Evolutionary conservation across 1,140 invertebrate genomes (phyloP).

Genomic region (Zaprionus vittiger): DNA sequence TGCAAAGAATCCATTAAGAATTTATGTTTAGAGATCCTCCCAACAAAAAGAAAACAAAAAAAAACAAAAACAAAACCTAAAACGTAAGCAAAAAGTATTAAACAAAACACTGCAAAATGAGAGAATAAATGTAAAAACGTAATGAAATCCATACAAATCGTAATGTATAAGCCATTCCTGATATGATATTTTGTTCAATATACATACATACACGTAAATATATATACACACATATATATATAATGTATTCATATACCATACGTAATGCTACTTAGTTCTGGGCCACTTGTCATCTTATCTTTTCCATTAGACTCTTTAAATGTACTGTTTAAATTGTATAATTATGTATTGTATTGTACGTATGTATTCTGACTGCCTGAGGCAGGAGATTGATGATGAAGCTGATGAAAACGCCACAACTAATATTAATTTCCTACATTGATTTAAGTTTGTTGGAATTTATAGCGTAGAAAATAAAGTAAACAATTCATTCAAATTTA

Average conservation of each 20-base stretch:
- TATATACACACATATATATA: conserved; percentile 9
- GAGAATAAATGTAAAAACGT: conserved; percentile 47
- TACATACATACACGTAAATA: conserved; percentile 10
- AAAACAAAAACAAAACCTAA: conserved; percentile 22
- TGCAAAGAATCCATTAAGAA: conserved; percentile 43
- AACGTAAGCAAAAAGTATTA: conserved; percentile 54
- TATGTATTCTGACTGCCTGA: conserved; percentile 61
- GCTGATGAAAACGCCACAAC: conserved; percentile 65
- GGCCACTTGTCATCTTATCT: conserved; percentile 20
- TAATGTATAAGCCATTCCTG: conserved; percentile 74
- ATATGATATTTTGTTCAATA: conserved; percentile 60
- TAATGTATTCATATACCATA: not conserved
- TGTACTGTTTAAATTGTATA: conserved; percentile 33
- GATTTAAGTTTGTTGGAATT: conserved; percentile 77
- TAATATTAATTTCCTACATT: conserved; percentile 74
- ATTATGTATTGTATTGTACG: conserved; percentile 25
- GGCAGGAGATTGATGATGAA: conserved; percentile 38
- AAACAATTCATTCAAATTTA: conserved; percentile 60
- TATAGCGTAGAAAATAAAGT: conserved; percentile 68
- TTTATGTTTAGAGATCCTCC: conserved; percentile 30
- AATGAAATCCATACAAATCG: conserved; percentile 49
- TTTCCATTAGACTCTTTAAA: conserved; percentile 21
- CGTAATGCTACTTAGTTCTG: conserved; percentile 16
- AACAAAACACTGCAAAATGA: conserved; percentile 25
- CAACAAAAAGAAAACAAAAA: conserved; percentile 39